Evolutionary conservation across 1,140 invertebrate genomes (phyloP).

Genomic region (Nilaparvata lugens): DNA sequence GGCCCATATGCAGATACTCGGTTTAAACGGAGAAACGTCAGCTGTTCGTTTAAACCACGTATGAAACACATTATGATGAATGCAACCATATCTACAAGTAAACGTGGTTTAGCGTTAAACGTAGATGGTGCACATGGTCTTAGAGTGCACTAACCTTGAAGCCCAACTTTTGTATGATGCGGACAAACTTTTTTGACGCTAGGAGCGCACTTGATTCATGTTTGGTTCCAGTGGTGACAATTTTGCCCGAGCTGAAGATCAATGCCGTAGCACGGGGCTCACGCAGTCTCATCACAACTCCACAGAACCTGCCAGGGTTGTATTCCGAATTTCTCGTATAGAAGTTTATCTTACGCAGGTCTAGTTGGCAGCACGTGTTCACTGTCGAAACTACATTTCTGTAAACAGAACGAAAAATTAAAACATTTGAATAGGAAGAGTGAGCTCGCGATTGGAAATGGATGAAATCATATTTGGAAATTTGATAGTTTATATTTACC

Average conservation of each 20-base stretch:
- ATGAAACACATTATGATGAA: too few relatives aligned
- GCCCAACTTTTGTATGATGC: constrained; percentile 96
- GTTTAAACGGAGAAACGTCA: too few relatives aligned
- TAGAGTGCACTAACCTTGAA: constrained; percentile 62
- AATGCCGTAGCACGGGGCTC: constrained; percentile 94
- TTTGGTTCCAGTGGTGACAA: constrained; percentile 96
- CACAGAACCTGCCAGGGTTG: constrained; percentile 95
- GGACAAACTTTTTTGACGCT: constrained; percentile 92
- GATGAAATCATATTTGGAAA: neutral
- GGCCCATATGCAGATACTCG: too few relatives aligned
- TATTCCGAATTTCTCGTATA: constrained; percentile 98
- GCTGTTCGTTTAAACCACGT: too few relatives aligned
- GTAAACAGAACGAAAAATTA: constrained; percentile 21
- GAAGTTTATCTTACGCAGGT: constrained; percentile 86
- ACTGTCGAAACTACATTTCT: constrained; percentile 95
- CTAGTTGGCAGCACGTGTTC: constrained; percentile 76
- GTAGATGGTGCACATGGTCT: too few relatives aligned
- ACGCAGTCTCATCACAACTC: constrained; percentile 95
- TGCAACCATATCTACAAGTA: too few relatives aligned
- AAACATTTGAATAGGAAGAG: too few relatives aligned
- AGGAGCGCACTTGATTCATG: constrained; percentile 89
- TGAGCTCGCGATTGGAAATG: too few relatives aligned
- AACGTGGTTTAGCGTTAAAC: too few relatives aligned
- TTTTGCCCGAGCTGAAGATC: constrained; percentile 96
- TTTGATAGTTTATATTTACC: neutral